Percentiles rank a stretch among this genome's conserved stretches.
These are phyloP conservation scores for Lemur catta DNA, from an alignment of 2,797 vertebrate genomes.

Conservation along the genomic window DNA sequence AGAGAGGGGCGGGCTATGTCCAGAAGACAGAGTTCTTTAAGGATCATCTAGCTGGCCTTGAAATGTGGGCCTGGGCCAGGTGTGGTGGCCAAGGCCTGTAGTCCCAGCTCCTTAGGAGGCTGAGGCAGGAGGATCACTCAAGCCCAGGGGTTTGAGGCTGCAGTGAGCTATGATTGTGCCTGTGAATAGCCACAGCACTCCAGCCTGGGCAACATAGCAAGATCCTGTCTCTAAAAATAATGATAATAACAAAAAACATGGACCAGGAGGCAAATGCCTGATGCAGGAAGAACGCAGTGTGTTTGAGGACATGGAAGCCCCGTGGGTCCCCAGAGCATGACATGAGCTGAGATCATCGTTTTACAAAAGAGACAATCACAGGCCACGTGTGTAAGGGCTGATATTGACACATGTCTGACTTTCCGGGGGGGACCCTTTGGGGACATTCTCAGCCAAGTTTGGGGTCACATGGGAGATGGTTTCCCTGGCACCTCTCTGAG, in stretches of 20 bases:
- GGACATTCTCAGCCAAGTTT: neutral
- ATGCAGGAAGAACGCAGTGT: neutral
- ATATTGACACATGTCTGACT: rapidly evolving
- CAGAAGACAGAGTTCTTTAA: neutral
- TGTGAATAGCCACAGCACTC: neutral
- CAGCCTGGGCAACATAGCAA: neutral
- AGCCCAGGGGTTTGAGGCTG: neutral
- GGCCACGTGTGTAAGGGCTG: neutral
- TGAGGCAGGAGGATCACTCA: neutral
- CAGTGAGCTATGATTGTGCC: neutral
- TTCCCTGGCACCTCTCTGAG: neutral
- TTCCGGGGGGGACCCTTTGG: rapidly evolving
- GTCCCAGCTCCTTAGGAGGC: neutral
- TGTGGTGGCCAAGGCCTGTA: neutral
- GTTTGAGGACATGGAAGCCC: neutral
- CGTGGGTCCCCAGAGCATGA: neutral
- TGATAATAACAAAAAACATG: neutral
- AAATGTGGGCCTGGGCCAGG: neutral
- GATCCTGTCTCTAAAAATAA: neutral
- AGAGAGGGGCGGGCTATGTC: neutral
- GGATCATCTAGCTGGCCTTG: neutral
- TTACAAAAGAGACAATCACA: neutral
- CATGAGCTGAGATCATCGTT: neutral
- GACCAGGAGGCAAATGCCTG: neutral
- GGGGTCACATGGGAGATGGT: neutral